Conservation (phyloP, 2,113 vertebrate species). For the Calypte anna region DNA sequence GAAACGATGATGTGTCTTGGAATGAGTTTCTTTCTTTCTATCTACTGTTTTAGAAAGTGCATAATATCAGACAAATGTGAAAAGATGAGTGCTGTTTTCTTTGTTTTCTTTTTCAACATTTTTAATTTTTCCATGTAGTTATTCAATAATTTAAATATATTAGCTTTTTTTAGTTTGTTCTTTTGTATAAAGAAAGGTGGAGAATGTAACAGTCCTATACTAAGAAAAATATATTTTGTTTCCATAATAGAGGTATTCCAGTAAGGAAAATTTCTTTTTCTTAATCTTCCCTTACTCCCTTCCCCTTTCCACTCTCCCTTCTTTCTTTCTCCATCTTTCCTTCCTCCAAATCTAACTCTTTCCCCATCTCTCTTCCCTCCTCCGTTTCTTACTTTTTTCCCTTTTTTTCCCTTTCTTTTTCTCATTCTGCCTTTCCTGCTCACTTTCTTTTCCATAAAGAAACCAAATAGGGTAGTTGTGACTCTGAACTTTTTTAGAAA, state of each 20-base stretch:
- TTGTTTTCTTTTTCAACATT: neutral
- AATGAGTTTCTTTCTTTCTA: neutral
- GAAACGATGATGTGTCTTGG: neutral
- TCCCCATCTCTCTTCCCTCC: neutral
- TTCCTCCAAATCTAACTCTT: no score
- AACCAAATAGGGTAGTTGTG: neutral
- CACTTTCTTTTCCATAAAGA: neutral
- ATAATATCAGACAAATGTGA: neutral
- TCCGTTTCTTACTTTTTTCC: neutral
- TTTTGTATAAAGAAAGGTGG: neutral
- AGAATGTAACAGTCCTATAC: neutral
- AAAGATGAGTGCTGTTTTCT: neutral
- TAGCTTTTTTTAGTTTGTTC: neutral
- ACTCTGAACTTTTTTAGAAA: conserved; percentile 15
- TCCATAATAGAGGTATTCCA: neutral
- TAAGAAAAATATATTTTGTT: neutral
- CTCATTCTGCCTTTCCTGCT: no score
- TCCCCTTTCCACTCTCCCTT: neutral
- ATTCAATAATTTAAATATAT: neutral
- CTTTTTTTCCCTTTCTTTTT: neutral
- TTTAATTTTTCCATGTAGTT: neutral
- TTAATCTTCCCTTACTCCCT: neutral
- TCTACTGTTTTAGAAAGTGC: neutral
- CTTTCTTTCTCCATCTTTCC: neutral
- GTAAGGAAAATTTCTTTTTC: neutral